Evolutionary conservation across 2,888 invertebrate genomes (phyloP).

Genomic region (Pristionchus fissidentatus): DNA sequence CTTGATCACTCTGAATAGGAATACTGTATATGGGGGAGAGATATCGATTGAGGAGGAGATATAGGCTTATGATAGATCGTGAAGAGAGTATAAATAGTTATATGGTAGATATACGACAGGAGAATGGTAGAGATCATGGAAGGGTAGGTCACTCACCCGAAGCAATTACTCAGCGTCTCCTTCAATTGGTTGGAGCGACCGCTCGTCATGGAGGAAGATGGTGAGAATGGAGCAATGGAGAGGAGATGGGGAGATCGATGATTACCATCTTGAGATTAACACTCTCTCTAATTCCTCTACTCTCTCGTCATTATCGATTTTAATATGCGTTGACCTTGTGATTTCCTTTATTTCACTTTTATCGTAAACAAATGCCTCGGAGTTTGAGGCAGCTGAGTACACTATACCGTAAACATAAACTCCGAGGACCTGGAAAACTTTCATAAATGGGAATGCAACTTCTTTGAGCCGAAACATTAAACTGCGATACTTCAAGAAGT

Average conservation of each 20-base stretch:
- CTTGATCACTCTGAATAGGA: constrained; percentile 16
- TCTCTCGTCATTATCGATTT: background rate
- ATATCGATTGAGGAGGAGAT: background rate
- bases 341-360: background rate
- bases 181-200: constrained; percentile 21
- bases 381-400: too few species aligned
- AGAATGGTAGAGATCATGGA: background rate
- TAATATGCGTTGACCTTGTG: background rate
- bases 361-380: too few species aligned
- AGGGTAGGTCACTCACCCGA: constrained; percentile 4
- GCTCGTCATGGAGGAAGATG: background rate
- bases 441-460: too few species aligned
- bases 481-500: too few species aligned
- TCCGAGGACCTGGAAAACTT: too few species aligned
- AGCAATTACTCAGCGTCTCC: constrained; percentile 21
- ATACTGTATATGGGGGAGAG: background rate
- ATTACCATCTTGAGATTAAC: background rate
- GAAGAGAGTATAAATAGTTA: background rate
- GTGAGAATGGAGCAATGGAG: background rate
- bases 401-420: too few species aligned
- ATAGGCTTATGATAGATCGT: background rate
- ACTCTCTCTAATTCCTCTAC: too few species aligned
- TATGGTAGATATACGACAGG: background rate
- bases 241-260: background rate
- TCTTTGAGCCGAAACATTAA: too few species aligned